Conservation (phyloP, 1,140 invertebrate genomes). For the Tetramorium parvispinum region DNA sequence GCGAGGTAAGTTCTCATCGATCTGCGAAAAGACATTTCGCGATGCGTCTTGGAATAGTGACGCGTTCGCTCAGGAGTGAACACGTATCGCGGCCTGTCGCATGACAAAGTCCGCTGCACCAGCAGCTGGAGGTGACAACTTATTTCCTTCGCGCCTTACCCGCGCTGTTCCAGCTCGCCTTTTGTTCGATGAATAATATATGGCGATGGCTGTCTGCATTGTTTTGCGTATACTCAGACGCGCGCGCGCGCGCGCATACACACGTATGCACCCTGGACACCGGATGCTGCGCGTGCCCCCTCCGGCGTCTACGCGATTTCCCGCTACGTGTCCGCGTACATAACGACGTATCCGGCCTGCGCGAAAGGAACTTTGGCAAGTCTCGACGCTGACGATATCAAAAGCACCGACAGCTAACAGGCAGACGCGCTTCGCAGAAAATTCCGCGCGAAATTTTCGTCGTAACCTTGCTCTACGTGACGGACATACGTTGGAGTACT, state of each 20-base stretch:
- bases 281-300: constrained; percentile 76
- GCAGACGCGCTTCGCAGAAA: constrained; percentile 51
- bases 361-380: constrained; percentile 67
- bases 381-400: constrained; percentile 64
- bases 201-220: constrained; percentile 77
- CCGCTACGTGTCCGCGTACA: constrained; percentile 75
- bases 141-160: constrained; percentile 72
- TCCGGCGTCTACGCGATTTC: constrained; percentile 76
- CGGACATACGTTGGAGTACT: constrained; percentile 26
- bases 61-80: constrained; percentile 38
- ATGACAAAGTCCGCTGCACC: constrained; percentile 46
- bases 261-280: constrained; percentile 64
- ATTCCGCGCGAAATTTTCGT: constrained; percentile 59
- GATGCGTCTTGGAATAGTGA: constrained; percentile 39
- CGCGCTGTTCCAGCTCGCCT: constrained; percentile 55
- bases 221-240: constrained; percentile 72
- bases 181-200: constrained; percentile 81
- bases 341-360: constrained; percentile 68
- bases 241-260: constrained; percentile 39
- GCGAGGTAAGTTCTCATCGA: constrained; percentile 38
- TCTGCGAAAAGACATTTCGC: constrained; percentile 33
- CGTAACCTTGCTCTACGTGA: constrained; percentile 46
- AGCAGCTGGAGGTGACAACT: constrained; percentile 71
- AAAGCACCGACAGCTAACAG: constrained; percentile 57
- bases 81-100: constrained; percentile 49